These are phyloP conservation scores for Phylloscopus trochiloides DNA, from an alignment of 2,113 vertebrate species.

Conservation along the genomic window DNA sequence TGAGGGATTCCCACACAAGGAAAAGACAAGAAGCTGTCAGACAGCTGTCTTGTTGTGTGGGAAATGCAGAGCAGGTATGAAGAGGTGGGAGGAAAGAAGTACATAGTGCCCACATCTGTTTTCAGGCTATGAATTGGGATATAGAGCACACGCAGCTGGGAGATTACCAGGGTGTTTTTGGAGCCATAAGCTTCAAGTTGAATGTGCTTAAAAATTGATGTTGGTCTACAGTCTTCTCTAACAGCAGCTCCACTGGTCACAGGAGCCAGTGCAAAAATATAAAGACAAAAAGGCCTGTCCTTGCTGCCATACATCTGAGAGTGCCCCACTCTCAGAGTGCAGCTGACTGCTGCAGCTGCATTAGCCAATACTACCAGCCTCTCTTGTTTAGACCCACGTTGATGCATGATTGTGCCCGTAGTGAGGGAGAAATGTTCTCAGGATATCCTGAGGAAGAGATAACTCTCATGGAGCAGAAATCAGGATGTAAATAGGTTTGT, in stretches of 20 bases:
- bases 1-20: not conserved
- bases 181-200: not conserved
- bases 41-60: not conserved
- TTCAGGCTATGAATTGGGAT: not conserved
- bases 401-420: accelerated
- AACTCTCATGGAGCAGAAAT: not conserved
- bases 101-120: not conserved
- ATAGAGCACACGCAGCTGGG: not conserved
- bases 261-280: not conserved
- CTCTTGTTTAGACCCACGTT: not conserved
- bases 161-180: not conserved
- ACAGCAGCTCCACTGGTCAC: not conserved
- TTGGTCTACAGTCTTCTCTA: not conserved
- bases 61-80: not conserved
- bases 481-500: not conserved
- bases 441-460: not conserved
- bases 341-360: not conserved
- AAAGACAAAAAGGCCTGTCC: not conserved
- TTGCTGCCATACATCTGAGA: not conserved
- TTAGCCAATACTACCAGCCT: not conserved
- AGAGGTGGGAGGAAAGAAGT: not conserved
- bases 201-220: not conserved
- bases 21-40: not conserved
- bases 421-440: not conserved
- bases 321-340: too few species aligned